Percentiles rank a stretch among this genome's conserved stretches.
Evolutionary conservation across 1,140 invertebrate species (phyloP).

Genomic region (Meteorus sp.): DNA sequence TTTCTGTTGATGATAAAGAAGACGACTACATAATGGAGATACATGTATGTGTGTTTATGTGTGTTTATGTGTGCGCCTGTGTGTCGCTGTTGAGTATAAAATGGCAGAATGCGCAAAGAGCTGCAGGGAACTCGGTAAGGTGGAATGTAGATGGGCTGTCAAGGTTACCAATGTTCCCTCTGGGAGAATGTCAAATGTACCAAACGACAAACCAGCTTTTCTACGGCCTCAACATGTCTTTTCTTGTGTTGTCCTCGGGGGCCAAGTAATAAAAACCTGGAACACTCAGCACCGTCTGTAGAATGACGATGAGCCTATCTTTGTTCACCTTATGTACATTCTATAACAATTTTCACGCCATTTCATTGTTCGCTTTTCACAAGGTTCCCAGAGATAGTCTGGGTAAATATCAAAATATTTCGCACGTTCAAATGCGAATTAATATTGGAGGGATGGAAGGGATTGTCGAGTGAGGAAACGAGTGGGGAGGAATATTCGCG

Average conservation of each 20-base stretch:
- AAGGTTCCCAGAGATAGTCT: too few species aligned
- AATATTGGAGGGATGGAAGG: too few species aligned
- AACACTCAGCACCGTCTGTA: conserved; percentile 46
- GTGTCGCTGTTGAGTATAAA: too few species aligned
- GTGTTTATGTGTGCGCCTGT: too few species aligned
- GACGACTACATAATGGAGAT: too few species aligned
- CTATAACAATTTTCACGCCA: background rate
- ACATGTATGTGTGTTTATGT: too few species aligned
- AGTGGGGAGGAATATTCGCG: too few species aligned
- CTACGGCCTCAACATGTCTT: conserved; percentile 28
- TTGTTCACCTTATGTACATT: conserved; percentile 9
- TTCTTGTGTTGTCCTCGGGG: conserved; percentile 35
- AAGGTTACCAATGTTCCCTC: conserved; percentile 22
- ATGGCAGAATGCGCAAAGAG: background rate
- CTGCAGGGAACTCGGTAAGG: background rate
- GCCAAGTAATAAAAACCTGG: conserved; percentile 42
- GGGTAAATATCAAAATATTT: too few species aligned
- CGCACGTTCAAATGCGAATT: too few species aligned
- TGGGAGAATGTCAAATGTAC: conserved; percentile 22
- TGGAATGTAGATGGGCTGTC: conserved; percentile 23
- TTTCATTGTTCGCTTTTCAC: too few species aligned
- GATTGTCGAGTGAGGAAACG: too few species aligned
- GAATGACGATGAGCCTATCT: conserved; percentile 36
- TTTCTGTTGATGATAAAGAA: too few species aligned
- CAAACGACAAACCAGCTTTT: conserved; percentile 15